These are phyloP conservation scores for Panurus biarmicus DNA, from an alignment of 2,113 vertebrate species.

Conservation along the genomic window DNA sequence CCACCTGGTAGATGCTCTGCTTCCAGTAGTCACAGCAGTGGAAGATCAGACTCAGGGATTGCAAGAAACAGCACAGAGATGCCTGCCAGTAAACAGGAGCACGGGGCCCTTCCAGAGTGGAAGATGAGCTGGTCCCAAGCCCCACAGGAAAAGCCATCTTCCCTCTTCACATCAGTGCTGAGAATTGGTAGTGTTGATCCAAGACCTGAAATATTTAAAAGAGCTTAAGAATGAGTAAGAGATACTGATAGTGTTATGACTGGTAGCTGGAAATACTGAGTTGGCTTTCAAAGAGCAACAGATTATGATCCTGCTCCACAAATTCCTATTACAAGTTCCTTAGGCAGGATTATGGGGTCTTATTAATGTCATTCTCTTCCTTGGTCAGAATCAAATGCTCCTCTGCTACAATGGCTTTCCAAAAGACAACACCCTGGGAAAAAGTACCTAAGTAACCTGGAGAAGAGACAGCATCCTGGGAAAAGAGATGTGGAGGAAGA, in stretches of 20 bases:
- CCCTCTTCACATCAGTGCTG: neutral
- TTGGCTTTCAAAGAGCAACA: neutral
- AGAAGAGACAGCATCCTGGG: constrained; percentile 85
- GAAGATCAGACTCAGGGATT: neutral
- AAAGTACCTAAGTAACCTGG: constrained; percentile 64
- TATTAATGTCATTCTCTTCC: neutral
- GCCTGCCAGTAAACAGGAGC: neutral
- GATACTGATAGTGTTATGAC: neutral
- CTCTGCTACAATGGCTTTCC: constrained; percentile 70
- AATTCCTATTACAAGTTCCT: neutral
- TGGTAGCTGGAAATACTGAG: neutral
- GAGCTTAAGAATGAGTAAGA: neutral
- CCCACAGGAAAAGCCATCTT: neutral
- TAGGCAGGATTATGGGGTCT: neutral
- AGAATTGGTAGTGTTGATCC: neutral
- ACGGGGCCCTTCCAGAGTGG: neutral
- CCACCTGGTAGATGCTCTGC: neutral
- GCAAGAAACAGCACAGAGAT: neutral
- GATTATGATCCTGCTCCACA: neutral
- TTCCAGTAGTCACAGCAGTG: neutral
- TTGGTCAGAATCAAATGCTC: constrained; percentile 65
- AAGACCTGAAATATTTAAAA: neutral
- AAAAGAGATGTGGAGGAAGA: constrained; percentile 65
- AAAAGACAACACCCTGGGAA: constrained; percentile 80
- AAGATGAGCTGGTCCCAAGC: neutral